These are phyloP conservation scores for Mormyrops attenuatus DNA, from an alignment of 2,797 vertebrate genomes.

Conservation along the genomic window DNA sequence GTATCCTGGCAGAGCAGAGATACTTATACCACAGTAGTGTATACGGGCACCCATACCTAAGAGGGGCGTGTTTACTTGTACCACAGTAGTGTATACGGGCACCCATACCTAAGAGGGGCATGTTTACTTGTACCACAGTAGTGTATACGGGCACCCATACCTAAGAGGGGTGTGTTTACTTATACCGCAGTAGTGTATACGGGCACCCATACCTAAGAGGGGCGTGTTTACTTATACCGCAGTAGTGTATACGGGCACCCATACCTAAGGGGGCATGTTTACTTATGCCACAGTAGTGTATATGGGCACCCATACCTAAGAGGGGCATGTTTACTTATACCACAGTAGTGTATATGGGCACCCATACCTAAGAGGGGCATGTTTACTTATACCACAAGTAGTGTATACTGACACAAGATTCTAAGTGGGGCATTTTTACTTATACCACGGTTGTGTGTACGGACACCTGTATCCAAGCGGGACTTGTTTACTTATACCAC, in stretches of 20 bases:
- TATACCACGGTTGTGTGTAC: not conserved
- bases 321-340: not conserved
- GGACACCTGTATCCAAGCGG: not conserved
- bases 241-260: not conserved
- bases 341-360: not conserved
- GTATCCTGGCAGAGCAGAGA: constrained; percentile 29
- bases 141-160: not conserved
- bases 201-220: not conserved
- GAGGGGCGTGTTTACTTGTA: not conserved
- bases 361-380: too few species aligned
- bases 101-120: not conserved
- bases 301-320: not conserved
- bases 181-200: not conserved
- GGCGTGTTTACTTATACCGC: not conserved
- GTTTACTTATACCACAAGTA: too few species aligned
- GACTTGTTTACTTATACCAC: not conserved
- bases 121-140: not conserved
- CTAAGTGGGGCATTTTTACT: not conserved
- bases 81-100: not conserved
- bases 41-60: not conserved
- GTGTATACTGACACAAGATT: rapidly evolving
- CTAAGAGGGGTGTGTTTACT: not conserved
- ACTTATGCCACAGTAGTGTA: not conserved
- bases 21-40: not conserved
- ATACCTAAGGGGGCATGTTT: not conserved